Conservation (phyloP, 2,113 vertebrate genomes). For the Jaculus jaculus region DNA sequence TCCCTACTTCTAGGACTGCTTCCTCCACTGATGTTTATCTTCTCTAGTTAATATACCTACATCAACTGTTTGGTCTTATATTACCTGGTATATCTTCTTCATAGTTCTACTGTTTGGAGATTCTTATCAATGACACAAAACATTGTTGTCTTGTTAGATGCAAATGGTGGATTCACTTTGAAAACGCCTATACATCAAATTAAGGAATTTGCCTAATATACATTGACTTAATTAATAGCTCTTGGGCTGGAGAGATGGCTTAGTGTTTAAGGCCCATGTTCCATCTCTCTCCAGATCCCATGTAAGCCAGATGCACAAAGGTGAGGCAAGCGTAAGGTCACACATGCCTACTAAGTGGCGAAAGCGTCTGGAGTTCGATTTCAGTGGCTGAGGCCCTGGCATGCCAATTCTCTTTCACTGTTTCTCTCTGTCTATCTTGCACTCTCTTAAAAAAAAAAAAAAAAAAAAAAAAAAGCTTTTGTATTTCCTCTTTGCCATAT, state of each 20-base stretch:
- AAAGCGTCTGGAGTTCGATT: too few species aligned
- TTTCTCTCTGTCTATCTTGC: too few species aligned
- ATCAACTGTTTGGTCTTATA: background rate
- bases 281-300: too few species aligned
- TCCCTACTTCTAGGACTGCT: slow-evolving; percentile 8
- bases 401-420: too few species aligned
- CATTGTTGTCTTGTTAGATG: background rate
- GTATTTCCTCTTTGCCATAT: background rate
- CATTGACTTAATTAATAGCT: background rate
- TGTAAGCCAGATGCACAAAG: too few species aligned
- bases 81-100: background rate
- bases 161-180: background rate
- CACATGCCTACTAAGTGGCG: too few species aligned
- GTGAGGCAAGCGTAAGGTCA: too few species aligned
- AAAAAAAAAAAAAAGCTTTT: background rate
- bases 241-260: background rate
- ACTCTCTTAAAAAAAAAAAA: background rate
- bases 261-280: too few species aligned
- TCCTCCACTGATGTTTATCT: background rate
- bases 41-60: background rate
- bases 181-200: background rate
- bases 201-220: background rate
- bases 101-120: background rate
- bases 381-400: too few species aligned
- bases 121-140: background rate